Evolutionary conservation across 2,113 vertebrate species (phyloP), one percentile per base, ranked within the genome.

Genomic region (Malurus elegans): DNA sequence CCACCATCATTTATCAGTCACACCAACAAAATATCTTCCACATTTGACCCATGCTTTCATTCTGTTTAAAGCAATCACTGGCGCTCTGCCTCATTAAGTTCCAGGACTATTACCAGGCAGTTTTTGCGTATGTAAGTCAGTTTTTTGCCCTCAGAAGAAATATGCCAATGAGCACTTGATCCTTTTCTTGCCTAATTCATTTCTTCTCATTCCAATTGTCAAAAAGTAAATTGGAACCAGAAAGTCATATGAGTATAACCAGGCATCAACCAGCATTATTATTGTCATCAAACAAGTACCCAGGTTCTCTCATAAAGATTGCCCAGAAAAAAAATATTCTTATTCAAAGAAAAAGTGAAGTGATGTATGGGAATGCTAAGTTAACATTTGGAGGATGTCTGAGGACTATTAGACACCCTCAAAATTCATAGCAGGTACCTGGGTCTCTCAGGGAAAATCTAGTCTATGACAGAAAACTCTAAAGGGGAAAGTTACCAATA

Each of bases 281-380:
- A 97, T 34, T 97, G 94, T 94, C 95, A 88, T 54, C 76, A 86
- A 97, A 87, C 88, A 88, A 95, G 78, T 96, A 97, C 80, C 54
- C 61, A 66, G 84, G 34, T 89, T 96, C 86, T 15, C 85, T 96
- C 94, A 95, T 86, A 95, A 97, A 97, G 50, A 60, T 53, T 92
- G 83, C 79, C 45, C 85, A 86, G 93, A 87, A 97, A 95, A 92
- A 67, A 86, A 94, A 94, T 76, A 72, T 76, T 97, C 89, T 89
- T 97, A 81, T 84, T 94, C 79, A 97, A 96, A 94, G 56, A 92
- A 95, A 92, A 97, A 79, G 84, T 95, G 28, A 97, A 94, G 67
- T 71, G 60, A 96, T 86, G 38, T 79, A 96, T 92, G 60, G 78
- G 79, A 96, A 75, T 86, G 34, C 67, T 72, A 83, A 94, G 40